phyloP scores from a whole-genome alignment of 2,113 vertebrate species.

The Lophura nycthemera region DNA sequence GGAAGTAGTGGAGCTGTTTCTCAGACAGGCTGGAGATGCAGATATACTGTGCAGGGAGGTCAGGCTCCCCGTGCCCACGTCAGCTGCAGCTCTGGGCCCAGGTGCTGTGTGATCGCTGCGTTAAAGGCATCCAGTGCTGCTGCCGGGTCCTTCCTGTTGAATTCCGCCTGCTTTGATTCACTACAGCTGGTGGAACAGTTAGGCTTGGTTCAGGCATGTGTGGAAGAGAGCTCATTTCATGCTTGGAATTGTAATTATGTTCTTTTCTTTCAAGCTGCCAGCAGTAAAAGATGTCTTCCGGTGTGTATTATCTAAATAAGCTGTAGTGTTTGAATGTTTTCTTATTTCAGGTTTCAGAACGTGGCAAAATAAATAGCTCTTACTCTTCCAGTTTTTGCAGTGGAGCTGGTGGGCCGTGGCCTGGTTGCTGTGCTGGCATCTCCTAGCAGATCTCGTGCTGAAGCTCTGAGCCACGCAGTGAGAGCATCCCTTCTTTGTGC shows the following conservation, averaged over 20 bases:
- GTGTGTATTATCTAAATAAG: conserved; percentile 64
- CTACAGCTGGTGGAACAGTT: conserved; percentile 78
- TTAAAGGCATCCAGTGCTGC: conserved; percentile 61
- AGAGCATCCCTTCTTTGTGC: too few species aligned
- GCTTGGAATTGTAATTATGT: conserved; percentile 74
- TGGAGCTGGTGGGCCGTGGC: neutral
- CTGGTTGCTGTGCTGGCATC: too few species aligned
- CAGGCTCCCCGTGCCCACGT: conserved; percentile 34
- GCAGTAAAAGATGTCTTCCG: conserved; percentile 69
- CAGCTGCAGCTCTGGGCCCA: conserved; percentile 71
- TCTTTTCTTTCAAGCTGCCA: conserved; percentile 73
- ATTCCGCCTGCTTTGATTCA: conserved; percentile 79
- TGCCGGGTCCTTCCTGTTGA: conserved; percentile 40
- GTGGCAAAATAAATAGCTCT: conserved; percentile 61
- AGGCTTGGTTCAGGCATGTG: conserved; percentile 76
- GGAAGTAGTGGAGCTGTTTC: rapidly evolving
- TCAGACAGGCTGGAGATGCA: neutral
- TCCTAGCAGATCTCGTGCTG: too few species aligned
- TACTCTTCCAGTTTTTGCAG: neutral
- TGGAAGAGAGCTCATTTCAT: conserved; percentile 73
- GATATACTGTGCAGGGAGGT: neutral
- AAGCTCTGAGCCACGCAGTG: too few species aligned
- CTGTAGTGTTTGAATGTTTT: conserved; percentile 55
- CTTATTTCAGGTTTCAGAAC: conserved; percentile 57
- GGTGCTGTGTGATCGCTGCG: conserved; percentile 79